Percentiles rank a stretch among this genome's conserved stretches.
These are phyloP conservation scores for Cantharis rustica DNA, from an alignment of 2,888 invertebrate genomes.

Conservation along the genomic window DNA sequence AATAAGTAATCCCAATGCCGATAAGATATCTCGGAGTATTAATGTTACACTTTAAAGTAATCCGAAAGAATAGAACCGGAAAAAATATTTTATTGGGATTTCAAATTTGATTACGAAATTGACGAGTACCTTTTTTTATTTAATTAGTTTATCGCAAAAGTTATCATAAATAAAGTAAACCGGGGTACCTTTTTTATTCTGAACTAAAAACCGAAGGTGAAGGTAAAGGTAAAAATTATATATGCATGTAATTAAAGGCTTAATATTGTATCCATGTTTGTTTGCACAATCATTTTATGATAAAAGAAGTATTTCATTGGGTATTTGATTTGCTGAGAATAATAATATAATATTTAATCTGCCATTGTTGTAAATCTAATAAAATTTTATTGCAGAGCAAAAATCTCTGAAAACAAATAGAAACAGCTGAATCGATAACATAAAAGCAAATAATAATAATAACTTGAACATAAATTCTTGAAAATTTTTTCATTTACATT, in stretches of 20 bases:
- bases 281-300: background rate
- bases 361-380: background rate
- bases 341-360: background rate
- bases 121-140: background rate
- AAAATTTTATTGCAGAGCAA: background rate
- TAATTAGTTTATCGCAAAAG: too few species aligned
- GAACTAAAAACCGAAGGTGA: background rate
- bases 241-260: too few species aligned
- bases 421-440: background rate
- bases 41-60: background rate
- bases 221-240: too few species aligned
- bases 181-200: background rate
- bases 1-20: background rate
- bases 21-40: background rate
- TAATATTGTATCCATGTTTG: too few species aligned
- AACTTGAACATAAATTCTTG: background rate
- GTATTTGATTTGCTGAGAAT: background rate
- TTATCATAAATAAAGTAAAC: too few species aligned
- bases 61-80: background rate
- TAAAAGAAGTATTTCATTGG: background rate
- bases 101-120: background rate
- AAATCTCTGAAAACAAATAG: background rate
- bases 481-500: background rate
- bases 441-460: background rate
- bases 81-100: background rate